Percentiles rank a stretch among this genome's conserved stretches.
These are phyloP conservation scores for Lampropteryx suffumata DNA, from an alignment of 2,888 invertebrate genomes.

Conservation along the genomic window DNA sequence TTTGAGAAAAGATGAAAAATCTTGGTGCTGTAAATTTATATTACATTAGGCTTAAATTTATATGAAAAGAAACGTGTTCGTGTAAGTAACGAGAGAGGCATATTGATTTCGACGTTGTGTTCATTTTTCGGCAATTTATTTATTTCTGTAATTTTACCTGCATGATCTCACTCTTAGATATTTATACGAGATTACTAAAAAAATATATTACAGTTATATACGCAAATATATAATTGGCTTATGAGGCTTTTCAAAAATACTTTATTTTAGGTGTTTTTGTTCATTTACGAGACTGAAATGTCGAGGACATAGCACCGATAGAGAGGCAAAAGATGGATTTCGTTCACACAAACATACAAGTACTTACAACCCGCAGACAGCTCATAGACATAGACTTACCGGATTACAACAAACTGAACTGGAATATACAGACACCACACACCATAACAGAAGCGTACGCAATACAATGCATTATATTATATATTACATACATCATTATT, in stretches of 20 bases:
- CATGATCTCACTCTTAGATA: slow-evolving; percentile 82
- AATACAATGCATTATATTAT: slow-evolving; percentile 9
- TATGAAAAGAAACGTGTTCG: slow-evolving; percentile 76
- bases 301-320: slow-evolving; percentile 71
- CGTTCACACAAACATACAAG: slow-evolving; percentile 40
- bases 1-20: slow-evolving; percentile 81
- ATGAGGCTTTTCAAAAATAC: slow-evolving; percentile 78
- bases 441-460: slow-evolving; percentile 5
- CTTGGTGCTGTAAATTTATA: slow-evolving; percentile 83
- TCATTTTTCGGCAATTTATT: slow-evolving; percentile 80
- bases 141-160: slow-evolving; percentile 76
- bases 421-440: slow-evolving; percentile 28
- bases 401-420: slow-evolving; percentile 33
- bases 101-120: slow-evolving; percentile 79
- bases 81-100: slow-evolving; percentile 80
- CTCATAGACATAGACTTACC: slow-evolving; percentile 46
- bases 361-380: slow-evolving; percentile 57
- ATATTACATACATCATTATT: slow-evolving; percentile 7
- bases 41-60: slow-evolving; percentile 83
- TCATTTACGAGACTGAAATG: slow-evolving; percentile 77
- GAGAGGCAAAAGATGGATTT: slow-evolving; percentile 46
- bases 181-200: slow-evolving; percentile 80
- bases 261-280: slow-evolving; percentile 67
- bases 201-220: slow-evolving; percentile 69
- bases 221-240: slow-evolving; percentile 77